These are phyloP conservation scores for Mythimna albipuncta DNA, from an alignment of 2,888 invertebrate species.

Conservation along the genomic window DNA sequence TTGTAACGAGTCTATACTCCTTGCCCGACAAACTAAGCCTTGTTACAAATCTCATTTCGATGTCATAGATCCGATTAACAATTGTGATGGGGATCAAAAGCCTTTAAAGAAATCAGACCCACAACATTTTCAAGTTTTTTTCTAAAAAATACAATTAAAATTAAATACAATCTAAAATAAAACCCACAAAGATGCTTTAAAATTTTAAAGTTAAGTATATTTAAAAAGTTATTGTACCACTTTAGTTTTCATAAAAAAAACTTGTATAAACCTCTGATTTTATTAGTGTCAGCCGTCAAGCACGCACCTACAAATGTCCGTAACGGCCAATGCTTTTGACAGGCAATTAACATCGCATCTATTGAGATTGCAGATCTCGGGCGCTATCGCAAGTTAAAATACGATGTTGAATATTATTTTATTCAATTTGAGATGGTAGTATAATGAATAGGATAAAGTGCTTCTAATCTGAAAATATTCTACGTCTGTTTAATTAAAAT, in stretches of 20 bases:
- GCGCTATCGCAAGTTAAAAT: conserved; percentile 53
- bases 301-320: conserved; percentile 54
- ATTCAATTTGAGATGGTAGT: not conserved
- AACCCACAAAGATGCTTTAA: not conserved
- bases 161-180: too few relatives aligned
- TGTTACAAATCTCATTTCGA: too few relatives aligned
- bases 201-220: not conserved
- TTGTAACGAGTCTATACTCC: too few relatives aligned
- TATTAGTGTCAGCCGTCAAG: conserved; percentile 39
- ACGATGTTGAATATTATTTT: not conserved
- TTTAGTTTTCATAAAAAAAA: not conserved
- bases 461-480: not conserved
- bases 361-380: conserved; percentile 66
- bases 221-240: not conserved
- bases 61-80: too few relatives aligned
- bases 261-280: conserved; percentile 11
- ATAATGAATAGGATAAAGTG: not conserved
- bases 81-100: too few relatives aligned
- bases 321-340: conserved; percentile 67
- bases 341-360: conserved; percentile 74
- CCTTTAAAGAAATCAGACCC: too few relatives aligned
- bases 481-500: not conserved
- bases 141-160: too few relatives aligned
- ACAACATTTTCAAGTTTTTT: too few relatives aligned
- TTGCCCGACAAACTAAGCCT: too few relatives aligned